A percentile compares a stretch with the other conserved stretches of the same genome.
Conservation (phyloP, 2,797 vertebrate genomes). For the Apogon hyalosoma region DNA sequence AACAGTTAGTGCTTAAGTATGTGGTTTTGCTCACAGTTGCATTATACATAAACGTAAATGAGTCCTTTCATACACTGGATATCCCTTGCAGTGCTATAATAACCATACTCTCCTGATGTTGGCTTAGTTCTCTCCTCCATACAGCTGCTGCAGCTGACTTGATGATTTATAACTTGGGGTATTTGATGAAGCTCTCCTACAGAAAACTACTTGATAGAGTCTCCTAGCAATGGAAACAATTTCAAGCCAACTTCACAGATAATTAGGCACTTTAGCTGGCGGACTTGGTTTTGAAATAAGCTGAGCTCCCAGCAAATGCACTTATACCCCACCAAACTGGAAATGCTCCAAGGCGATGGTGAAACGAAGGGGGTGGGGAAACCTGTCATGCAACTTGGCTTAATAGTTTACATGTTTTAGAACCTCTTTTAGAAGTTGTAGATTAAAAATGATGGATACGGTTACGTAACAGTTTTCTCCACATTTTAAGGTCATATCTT, state of each 20-base stretch:
- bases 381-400: conserved; percentile 19
- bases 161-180: conserved; percentile 80
- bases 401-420: conserved; percentile 20
- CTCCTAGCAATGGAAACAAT: conserved; percentile 77
- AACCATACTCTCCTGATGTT: conserved; percentile 5
- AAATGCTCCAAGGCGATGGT: conserved; percentile 29
- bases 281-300: conserved; percentile 75
- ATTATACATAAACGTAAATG: conserved; percentile 11
- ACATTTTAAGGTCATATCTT: conserved; percentile 13
- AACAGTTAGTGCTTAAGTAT: neutral
- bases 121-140: conserved; percentile 24
- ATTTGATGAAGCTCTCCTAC: conserved; percentile 75
- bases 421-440: conserved; percentile 21
- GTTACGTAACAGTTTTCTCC: neutral
- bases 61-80: conserved; percentile 22
- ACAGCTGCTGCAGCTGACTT: conserved; percentile 44
- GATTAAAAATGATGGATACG: neutral
- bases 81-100: conserved; percentile 7
- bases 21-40: conserved; percentile 6
- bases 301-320: conserved; percentile 48
- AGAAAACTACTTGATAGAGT: conserved; percentile 74
- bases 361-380: conserved; percentile 1
- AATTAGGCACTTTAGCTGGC: conserved; percentile 80
- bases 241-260: conserved; percentile 81
- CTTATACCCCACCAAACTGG: conserved; percentile 32